Conservation (phyloP, 2,113 vertebrate genomes). For the Xenus cinereus region DNA sequence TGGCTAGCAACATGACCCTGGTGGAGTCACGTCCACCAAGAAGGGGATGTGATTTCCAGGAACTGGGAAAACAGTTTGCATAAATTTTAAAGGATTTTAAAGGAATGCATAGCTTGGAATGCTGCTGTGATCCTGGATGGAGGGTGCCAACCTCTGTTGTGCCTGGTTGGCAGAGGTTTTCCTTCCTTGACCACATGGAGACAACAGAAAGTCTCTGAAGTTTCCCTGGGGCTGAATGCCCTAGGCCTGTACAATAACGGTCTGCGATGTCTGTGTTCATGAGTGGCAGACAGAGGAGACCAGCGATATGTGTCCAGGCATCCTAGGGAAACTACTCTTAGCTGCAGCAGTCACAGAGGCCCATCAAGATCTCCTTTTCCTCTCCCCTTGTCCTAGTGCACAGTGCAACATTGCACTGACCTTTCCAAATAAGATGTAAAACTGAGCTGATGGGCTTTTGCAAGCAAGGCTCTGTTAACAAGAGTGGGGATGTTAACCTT, state of each 20-base stretch:
- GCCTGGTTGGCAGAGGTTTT: not conserved
- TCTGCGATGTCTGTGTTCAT: not conserved
- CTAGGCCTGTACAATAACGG: not conserved
- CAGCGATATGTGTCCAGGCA: not conserved
- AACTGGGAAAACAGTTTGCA: not conserved
- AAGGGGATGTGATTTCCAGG: not conserved
- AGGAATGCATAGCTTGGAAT: not conserved
- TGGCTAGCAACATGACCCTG: not conserved
- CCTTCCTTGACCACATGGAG: not conserved
- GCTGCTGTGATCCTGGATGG: not conserved
- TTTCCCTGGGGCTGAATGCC: not conserved
- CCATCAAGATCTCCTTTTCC: not conserved
- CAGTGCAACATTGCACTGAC: not conserved
- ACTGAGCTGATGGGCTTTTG: slow-evolving; percentile 1
- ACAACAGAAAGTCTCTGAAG: not conserved
- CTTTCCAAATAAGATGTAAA: slow-evolving; percentile 21
- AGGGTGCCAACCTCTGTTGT: not conserved
- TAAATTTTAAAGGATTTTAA: not conserved
- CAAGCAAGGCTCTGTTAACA: slow-evolving; percentile 22
- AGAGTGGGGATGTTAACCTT: slow-evolving; percentile 39
- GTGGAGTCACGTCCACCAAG: not conserved
- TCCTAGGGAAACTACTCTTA: not conserved
- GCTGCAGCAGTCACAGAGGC: not conserved
- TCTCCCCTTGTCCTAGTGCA: not conserved
- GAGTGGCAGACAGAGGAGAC: not conserved